phyloP scores from a whole-genome alignment of 2,113 vertebrate genomes.

The Alces alces region DNA sequence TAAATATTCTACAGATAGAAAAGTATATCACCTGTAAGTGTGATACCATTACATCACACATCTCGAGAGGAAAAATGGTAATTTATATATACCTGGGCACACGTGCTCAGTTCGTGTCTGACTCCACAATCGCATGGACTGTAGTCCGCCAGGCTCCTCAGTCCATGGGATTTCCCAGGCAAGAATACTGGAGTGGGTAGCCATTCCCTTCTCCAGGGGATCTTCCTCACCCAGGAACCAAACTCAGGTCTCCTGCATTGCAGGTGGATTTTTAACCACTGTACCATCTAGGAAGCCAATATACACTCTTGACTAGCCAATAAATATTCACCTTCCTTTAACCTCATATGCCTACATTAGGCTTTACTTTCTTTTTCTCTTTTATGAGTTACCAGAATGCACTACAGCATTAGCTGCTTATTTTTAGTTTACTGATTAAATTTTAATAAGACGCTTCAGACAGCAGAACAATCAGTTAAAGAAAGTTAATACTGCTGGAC shows the following conservation, averaged over 20 bases:
- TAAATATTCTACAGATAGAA: slow-evolving; percentile 39
- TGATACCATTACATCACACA: neutral
- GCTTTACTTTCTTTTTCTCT: slow-evolving; percentile 31
- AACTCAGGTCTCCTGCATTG: neutral
- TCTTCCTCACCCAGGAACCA: neutral
- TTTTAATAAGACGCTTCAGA: slow-evolving; percentile 64
- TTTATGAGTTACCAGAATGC: slow-evolving; percentile 65
- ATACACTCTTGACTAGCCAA: neutral
- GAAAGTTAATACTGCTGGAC: slow-evolving; percentile 62
- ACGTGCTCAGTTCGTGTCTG: neutral
- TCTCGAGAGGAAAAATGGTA: slow-evolving; percentile 1
- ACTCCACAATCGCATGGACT: neutral
- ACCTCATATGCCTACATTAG: slow-evolving; percentile 39
- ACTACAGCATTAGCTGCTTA: slow-evolving; percentile 58
- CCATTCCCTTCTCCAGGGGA: neutral
- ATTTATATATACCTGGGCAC: neutral
- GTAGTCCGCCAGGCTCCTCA: neutral
- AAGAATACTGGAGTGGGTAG: neutral
- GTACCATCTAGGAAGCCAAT: neutral
- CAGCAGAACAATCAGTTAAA: slow-evolving; percentile 61
- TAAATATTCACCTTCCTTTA: slow-evolving; percentile 54
- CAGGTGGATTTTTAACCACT: neutral
- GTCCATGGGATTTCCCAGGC: neutral
- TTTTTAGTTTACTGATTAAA: slow-evolving; percentile 73
- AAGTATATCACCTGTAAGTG: neutral